A percentile compares a stretch with the other conserved stretches of the same genome.
phyloP scores from a whole-genome alignment of 2,888 invertebrate genomes.

The Cactoblastis cactorum region DNA sequence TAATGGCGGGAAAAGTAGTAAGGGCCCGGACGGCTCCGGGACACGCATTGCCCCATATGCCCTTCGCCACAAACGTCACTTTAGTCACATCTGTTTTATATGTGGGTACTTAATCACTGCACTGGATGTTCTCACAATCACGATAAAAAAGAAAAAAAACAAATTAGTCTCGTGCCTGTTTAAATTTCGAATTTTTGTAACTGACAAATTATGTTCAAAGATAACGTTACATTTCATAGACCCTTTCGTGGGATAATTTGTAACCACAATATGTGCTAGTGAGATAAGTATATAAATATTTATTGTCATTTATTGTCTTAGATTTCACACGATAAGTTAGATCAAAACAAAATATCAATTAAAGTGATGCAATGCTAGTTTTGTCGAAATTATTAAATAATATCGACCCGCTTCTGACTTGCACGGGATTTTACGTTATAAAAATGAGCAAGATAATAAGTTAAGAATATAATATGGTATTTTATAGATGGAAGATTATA shows the following conservation, averaged over 20 bases:
- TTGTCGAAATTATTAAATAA: too few species aligned
- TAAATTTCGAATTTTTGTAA: background rate
- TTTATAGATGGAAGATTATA: too few species aligned
- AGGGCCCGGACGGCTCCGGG: constrained; percentile 79
- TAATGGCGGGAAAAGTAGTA: constrained; percentile 67
- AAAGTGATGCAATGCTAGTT: background rate
- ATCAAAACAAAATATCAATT: background rate
- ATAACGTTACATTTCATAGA: background rate
- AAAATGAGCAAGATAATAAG: too few species aligned
- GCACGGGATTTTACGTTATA: too few species aligned
- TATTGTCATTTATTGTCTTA: too few species aligned
- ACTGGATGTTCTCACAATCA: constrained; percentile 23
- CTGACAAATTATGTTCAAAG: background rate
- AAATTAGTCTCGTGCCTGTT: background rate
- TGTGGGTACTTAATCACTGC: constrained; percentile 22
- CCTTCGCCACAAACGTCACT: constrained; percentile 28
- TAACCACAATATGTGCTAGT: background rate
- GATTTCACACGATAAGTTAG: background rate
- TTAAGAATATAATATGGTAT: too few species aligned
- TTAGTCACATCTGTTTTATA: constrained; percentile 30
- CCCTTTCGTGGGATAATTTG: background rate
- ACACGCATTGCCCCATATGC: constrained; percentile 89
- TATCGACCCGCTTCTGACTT: too few species aligned
- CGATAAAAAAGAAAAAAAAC: background rate
- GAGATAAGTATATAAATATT: too few species aligned